These are phyloP conservation scores for Cecidostiba fungosa DNA, from an alignment of 2,888 invertebrate genomes.

Conservation along the genomic window DNA sequence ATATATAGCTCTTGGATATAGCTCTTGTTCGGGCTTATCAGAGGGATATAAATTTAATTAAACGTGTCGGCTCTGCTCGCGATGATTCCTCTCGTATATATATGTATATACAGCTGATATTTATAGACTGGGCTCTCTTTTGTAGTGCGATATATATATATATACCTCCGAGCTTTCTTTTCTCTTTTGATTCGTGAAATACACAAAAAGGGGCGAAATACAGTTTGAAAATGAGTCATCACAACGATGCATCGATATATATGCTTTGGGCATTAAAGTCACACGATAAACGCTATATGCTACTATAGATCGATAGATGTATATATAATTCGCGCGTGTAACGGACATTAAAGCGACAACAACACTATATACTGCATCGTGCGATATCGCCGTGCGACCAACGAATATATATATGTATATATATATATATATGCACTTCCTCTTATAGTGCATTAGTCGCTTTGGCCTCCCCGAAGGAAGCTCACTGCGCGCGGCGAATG, in stretches of 20 bases:
- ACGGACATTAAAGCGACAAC: constrained; percentile 49
- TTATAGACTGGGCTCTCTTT: neutral
- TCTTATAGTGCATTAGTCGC: constrained; percentile 34
- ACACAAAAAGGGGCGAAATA: neutral
- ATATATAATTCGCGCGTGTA: constrained; percentile 48
- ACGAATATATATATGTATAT: too few species aligned
- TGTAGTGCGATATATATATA: too few species aligned
- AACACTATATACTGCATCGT: too few species aligned
- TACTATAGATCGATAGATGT: constrained; percentile 8
- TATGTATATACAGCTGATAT: neutral
- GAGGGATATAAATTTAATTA: constrained; percentile 59
- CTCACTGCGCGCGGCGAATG: constrained; percentile 14
- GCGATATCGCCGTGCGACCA: constrained; percentile 1
- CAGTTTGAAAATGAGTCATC: neutral
- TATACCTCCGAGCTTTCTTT: neutral
- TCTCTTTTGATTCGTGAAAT: neutral
- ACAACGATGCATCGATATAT: too few species aligned
- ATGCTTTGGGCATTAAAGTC: constrained; percentile 35
- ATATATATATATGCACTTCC: neutral
- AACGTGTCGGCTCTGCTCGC: constrained; percentile 20
- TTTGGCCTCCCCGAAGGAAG: neutral
- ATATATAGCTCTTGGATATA: constrained; percentile 9
- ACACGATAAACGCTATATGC: constrained; percentile 24
- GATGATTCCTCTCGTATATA: neutral
- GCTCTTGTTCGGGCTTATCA: constrained; percentile 45